phyloP scores from a whole-genome alignment of 2,797 vertebrate genomes.

The Lophius americanus region DNA sequence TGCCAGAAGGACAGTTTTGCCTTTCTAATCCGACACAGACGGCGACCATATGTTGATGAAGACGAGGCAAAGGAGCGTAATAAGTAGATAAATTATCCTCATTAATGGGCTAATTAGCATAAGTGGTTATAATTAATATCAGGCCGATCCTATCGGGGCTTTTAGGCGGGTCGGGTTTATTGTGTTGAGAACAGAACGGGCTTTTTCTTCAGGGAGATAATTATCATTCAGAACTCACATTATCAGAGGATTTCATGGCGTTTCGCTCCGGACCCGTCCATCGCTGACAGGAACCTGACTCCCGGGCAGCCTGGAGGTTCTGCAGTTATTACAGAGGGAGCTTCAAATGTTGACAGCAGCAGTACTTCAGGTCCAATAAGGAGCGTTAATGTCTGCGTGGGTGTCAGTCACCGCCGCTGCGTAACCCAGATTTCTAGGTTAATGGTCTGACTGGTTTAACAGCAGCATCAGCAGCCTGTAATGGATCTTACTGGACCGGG shows the following conservation, averaged over 20 bases:
- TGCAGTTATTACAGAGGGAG: neutral
- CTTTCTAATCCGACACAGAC: neutral
- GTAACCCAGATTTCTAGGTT: conserved; percentile 21
- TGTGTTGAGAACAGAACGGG: conserved; percentile 23
- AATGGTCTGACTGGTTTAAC: conserved; percentile 5
- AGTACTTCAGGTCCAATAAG: neutral
- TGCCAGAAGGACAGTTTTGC: too few species aligned
- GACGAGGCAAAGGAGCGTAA: neutral
- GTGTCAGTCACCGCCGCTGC: conserved; percentile 17
- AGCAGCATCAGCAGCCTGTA: too few species aligned
- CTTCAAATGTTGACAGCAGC: conserved; percentile 5
- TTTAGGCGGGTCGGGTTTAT: conserved; percentile 19
- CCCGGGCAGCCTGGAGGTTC: neutral
- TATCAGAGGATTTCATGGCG: neutral
- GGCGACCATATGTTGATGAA: neutral
- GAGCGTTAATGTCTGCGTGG: neutral
- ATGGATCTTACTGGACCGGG: too few species aligned
- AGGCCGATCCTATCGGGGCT: conserved; percentile 9
- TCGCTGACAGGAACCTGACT: neutral
- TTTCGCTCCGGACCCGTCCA: neutral
- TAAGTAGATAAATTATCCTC: conserved; percentile 32
- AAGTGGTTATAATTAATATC: conserved; percentile 28
- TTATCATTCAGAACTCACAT: too few species aligned
- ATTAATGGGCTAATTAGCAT: conserved; percentile 31
- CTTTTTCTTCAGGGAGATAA: neutral